phyloP scores from a whole-genome alignment of 2,888 invertebrate genomes.

The Cinara cedri region DNA sequence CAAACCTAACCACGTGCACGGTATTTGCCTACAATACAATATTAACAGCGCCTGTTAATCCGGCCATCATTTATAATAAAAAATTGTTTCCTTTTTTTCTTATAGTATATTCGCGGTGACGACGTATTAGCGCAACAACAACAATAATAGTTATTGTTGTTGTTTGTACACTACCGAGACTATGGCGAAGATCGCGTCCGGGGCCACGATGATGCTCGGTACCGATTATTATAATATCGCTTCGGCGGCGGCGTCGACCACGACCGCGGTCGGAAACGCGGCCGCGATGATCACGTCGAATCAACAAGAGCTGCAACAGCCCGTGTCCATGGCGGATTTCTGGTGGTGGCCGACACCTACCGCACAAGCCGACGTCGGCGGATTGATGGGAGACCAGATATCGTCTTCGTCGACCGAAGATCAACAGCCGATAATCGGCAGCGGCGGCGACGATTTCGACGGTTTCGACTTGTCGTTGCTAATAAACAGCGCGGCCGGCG shows the following conservation, averaged over 20 bases:
- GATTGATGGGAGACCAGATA: slow-evolving; percentile 25
- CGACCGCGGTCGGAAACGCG: background rate
- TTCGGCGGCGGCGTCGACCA: background rate
- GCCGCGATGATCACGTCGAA: background rate
- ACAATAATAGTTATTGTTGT: background rate
- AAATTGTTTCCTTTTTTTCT: no score
- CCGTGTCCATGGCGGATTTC: background rate
- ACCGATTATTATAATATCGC: background rate
- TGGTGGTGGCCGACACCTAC: slow-evolving; percentile 35
- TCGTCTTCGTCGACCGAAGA: slow-evolving; percentile 27
- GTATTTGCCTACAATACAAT: no score
- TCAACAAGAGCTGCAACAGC: background rate
- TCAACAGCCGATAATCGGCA: background rate
- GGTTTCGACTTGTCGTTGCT: slow-evolving; percentile 57
- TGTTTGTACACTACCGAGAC: background rate
- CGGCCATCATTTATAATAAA: no score
- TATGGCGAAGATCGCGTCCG: slow-evolving; percentile 7
- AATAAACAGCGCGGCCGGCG: slow-evolving; percentile 19
- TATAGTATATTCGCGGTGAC: background rate
- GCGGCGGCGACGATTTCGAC: slow-evolving; percentile 47
- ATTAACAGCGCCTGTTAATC: no score
- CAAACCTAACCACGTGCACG: no score
- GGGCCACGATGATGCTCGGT: background rate
- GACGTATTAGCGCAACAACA: background rate
- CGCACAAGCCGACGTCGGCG: background rate